Evolutionary conservation across 2,888 invertebrate species (phyloP).

Genomic region (Prosapia bicincta): DNA sequence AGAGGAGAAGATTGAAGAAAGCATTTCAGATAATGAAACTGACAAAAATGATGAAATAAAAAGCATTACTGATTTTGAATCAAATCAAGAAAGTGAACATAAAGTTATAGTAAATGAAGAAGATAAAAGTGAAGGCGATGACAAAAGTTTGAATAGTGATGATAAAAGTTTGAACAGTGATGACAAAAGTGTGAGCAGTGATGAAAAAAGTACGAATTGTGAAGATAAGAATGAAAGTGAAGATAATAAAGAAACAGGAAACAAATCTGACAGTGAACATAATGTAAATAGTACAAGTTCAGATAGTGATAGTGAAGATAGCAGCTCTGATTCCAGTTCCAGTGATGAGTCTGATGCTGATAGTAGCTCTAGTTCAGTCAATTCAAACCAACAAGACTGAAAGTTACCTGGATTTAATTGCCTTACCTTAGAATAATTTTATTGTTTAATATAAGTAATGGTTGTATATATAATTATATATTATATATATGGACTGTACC

Average conservation of each 20-base stretch:
- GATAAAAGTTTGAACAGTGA: constrained; percentile 29
- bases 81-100: not conserved
- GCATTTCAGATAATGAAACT: constrained; percentile 4
- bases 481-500: not conserved
- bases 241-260: constrained; percentile 12
- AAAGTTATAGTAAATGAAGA: not conserved
- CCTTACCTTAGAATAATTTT: constrained; percentile 9
- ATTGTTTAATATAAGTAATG: not conserved
- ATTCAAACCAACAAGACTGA: constrained; percentile 25
- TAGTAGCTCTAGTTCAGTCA: constrained; percentile 13
- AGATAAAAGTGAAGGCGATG: not conserved
- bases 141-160: not conserved
- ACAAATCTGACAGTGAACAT: constrained; percentile 28
- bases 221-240: constrained; percentile 4
- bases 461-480: too few relatives aligned
- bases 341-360: constrained; percentile 18
- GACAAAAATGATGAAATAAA: not conserved
- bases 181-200: constrained; percentile 8
- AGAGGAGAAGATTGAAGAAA: constrained; percentile 42
- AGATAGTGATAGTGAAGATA: constrained; percentile 25
- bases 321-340: constrained; percentile 27
- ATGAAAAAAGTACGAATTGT: not conserved
- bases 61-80: not conserved
- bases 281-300: not conserved
- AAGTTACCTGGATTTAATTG: constrained; percentile 26